A percentile compares a stretch with the other conserved stretches of the same genome.
phyloP scores from a whole-genome alignment of 2,888 invertebrate genomes.

The Plagodis pulveraria region DNA sequence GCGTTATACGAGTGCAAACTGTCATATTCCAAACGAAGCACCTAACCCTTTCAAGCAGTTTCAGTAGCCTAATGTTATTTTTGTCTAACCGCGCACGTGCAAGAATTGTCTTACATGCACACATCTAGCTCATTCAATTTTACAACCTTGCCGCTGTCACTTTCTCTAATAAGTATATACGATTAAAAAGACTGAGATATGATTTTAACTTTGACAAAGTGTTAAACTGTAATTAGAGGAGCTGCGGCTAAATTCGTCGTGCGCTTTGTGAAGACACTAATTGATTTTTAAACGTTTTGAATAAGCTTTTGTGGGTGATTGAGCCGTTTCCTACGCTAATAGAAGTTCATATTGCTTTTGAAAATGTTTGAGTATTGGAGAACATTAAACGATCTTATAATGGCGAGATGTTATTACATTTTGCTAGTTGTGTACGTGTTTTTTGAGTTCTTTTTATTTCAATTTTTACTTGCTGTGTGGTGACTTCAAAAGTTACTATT shows the following conservation, averaged over 20 bases:
- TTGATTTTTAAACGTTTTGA: slow-evolving; percentile 73
- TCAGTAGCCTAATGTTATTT: slow-evolving; percentile 72
- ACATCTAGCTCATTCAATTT: neutral
- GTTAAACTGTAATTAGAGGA: neutral
- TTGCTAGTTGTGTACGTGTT: neutral
- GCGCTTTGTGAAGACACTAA: slow-evolving; percentile 50
- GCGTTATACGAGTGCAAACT: neutral
- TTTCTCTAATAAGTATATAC: neutral
- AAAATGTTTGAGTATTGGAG: slow-evolving; percentile 21
- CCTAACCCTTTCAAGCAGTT: slow-evolving; percentile 54
- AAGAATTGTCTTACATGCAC: slow-evolving; percentile 33
- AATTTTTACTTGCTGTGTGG: too few species aligned
- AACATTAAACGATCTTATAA: neutral
- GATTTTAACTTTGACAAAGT: slow-evolving; percentile 11
- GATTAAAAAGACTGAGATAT: neutral
- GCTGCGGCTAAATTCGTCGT: slow-evolving; percentile 24
- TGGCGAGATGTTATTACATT: slow-evolving; percentile 3
- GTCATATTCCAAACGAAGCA: slow-evolving; percentile 16
- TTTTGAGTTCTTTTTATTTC: too few species aligned
- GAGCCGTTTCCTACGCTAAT: slow-evolving; percentile 48
- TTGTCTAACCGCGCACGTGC: slow-evolving; percentile 67
- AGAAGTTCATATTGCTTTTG: slow-evolving; percentile 16
- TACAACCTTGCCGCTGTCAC: slow-evolving; percentile 13
- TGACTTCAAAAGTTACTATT: neutral
- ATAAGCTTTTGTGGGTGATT: slow-evolving; percentile 61